Base-by-base conservation (phyloP, 1,140 invertebrate genomes). In the Megalonaias nervosa region DNA sequence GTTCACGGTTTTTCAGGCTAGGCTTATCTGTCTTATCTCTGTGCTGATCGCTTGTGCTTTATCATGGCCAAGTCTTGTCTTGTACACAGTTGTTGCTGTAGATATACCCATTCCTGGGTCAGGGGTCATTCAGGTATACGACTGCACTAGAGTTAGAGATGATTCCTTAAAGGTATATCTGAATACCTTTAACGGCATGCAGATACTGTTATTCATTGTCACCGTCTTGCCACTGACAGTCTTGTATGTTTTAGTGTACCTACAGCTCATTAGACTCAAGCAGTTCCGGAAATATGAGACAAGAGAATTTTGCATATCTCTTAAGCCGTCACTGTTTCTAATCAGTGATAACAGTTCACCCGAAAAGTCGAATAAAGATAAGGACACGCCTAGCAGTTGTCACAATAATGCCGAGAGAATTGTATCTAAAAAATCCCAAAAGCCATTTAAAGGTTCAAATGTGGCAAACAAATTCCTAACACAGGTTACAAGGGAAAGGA, bases 61-160 rank as follows among this genome's bases (percentile, higher is more conserved):
- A 11, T 72, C 76, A 3, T 78, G 76, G 70, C 76, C 76, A 68
- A 21, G 70, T 17, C 55, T 78, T 13, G n/a, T 78, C 15, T 73
- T 78, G n/a, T 78, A 78, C 59, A 61, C 21, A 26, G 26, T 71
- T 23, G 76, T 73, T 1, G 1, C 60, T 9, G 76, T 78, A 12
- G 66, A 78, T 55, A 59, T 78, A 15, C 6, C 19, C 17, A 78
- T 16, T 59, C 65, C 68, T 19, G 21, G 62, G 76, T 70, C 17
- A 16, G 26, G 21, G 76, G 73, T 59, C 73, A 71, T 26, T 73
- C 76, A 4, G 73, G 64, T n/a, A n/a, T n/a, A n/a, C n/a, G n/a
- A n/a, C n/a, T n/a, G n/a, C n/a, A n/a, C n/a, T n/a, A n/a, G n/a
- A 58, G 57, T 48, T 11, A 21, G 64, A 23, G 70, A 72, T 9